Evolutionary conservation across 1,140 invertebrate species (phyloP).

Genomic region (Colletes latitarsis): DNA sequence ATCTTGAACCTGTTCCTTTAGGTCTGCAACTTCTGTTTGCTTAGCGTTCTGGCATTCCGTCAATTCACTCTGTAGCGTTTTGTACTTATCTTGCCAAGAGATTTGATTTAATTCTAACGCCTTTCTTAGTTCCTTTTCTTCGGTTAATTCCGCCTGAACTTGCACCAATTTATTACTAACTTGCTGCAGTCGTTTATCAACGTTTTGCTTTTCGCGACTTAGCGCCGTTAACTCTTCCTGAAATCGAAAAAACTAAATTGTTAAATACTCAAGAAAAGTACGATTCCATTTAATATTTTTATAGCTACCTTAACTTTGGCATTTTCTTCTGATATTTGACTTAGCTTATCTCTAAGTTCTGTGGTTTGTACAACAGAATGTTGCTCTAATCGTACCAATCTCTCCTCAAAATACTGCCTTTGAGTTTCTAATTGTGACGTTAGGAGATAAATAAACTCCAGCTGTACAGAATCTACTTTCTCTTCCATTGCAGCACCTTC

Average conservation of each 20-base stretch:
- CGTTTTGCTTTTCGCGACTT: slow-evolving; percentile 84
- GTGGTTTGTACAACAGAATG: slow-evolving; percentile 80
- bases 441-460: slow-evolving; percentile 98
- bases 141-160: slow-evolving; percentile 85
- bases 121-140: slow-evolving; percentile 90
- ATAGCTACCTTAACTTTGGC: slow-evolving; percentile 72
- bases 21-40: slow-evolving; percentile 88
- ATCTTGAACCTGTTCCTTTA: slow-evolving; percentile 96
- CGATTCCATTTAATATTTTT: background rate
- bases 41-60: slow-evolving; percentile 82
- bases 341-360: slow-evolving; percentile 82
- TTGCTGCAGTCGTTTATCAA: slow-evolving; percentile 86
- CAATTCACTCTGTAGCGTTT: slow-evolving; percentile 84
- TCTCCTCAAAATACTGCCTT: slow-evolving; percentile 95
- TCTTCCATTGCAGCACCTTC: slow-evolving; percentile 85
- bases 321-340: slow-evolving; percentile 75
- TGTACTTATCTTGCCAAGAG: slow-evolving; percentile 87
- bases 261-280: background rate
- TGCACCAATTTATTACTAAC: slow-evolving; percentile 83
- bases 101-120: slow-evolving; percentile 90
- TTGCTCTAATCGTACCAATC: slow-evolving; percentile 85
- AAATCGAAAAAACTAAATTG: slow-evolving; percentile 12
- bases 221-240: slow-evolving; percentile 78
- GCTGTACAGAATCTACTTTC: slow-evolving; percentile 95
- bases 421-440: slow-evolving; percentile 98